Conservation (phyloP, 2,797 vertebrate species). For the Dromococcyx pavoninus region DNA sequence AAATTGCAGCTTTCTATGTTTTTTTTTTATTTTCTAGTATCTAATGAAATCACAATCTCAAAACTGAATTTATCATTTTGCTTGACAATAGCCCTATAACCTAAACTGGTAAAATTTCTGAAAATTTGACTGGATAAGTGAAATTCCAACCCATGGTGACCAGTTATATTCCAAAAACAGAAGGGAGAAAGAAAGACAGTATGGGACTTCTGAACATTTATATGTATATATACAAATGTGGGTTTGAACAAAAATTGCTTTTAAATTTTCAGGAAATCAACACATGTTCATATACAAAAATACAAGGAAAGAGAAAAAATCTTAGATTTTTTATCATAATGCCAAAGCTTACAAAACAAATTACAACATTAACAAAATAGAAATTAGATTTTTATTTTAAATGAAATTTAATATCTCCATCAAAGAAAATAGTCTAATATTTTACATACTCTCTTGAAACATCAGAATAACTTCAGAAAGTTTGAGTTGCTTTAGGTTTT, state of each 20-base stretch:
- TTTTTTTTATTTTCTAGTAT: not conserved
- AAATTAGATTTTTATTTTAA: not conserved
- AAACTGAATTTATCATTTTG: not conserved
- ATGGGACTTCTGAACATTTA: not conserved
- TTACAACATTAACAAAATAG: not conserved
- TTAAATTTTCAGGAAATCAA: not conserved
- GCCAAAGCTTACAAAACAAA: not conserved
- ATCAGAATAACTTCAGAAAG: not conserved
- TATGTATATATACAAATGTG: not conserved
- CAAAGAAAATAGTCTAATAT: not conserved
- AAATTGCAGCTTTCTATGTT: not conserved
- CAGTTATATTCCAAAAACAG: not conserved
- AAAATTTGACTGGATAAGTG: not conserved
- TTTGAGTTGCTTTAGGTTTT: not conserved
- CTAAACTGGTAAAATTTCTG: not conserved
- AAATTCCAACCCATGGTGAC: not conserved
- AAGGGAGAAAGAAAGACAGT: not conserved
- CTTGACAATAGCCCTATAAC: not conserved
- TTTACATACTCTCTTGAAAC: not conserved
- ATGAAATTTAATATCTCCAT: not conserved
- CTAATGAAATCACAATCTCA: not conserved
- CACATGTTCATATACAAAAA: not conserved
- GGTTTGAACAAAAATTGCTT: not conserved
- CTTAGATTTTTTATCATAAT: not conserved
- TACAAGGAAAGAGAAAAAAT: accelerated